Conservation (phyloP, 2,113 vertebrate genomes). For the Syngnathus floridae region DNA sequence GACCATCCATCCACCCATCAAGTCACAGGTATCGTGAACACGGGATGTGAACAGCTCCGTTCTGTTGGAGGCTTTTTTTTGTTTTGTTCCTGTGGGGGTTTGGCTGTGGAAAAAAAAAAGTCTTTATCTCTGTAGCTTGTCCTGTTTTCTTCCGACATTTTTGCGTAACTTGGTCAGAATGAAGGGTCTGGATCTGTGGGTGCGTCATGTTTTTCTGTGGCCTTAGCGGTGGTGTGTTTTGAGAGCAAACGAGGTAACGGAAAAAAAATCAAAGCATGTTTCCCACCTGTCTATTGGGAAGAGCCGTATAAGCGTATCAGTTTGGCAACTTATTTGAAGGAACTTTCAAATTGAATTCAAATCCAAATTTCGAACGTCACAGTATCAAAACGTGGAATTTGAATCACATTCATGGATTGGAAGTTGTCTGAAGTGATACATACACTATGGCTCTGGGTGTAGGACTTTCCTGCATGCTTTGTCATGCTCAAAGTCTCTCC, state of each 20-base stretch:
- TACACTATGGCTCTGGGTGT: constrained; percentile 46
- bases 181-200: constrained; percentile 17
- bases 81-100: constrained; percentile 22
- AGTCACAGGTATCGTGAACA: constrained; percentile 57
- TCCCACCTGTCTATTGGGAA: constrained; percentile 31
- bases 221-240: constrained; percentile 48
- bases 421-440: constrained; percentile 46
- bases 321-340: constrained; percentile 25
- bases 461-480: constrained; percentile 52
- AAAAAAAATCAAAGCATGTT: constrained; percentile 39
- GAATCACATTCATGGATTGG: neutral
- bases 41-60: constrained; percentile 18
- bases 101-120: neutral
- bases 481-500: constrained; percentile 43
- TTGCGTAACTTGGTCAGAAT: constrained; percentile 3
- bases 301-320: constrained; percentile 44
- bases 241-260: constrained; percentile 45
- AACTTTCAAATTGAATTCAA: neutral
- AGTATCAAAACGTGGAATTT: neutral
- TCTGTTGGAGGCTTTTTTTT: constrained; percentile 27
- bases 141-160: neutral
- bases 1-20: constrained; percentile 64
- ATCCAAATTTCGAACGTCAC: neutral
- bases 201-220: constrained; percentile 20
- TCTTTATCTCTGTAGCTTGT: neutral